Evolutionary conservation across 1,140 invertebrate species (phyloP).

Genomic region (Drosophila micromelanica): DNA sequence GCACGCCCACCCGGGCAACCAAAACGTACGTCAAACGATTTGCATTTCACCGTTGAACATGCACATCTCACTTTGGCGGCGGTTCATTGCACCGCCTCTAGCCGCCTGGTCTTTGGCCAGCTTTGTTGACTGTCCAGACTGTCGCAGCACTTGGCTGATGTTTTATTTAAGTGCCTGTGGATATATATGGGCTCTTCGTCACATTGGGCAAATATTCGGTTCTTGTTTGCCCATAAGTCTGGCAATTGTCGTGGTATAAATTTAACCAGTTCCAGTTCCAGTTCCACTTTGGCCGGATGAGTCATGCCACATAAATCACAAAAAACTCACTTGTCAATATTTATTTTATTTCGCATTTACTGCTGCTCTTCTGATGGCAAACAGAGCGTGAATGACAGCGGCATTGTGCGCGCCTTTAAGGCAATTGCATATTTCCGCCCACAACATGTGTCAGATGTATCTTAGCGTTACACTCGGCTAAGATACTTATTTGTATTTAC

Average conservation of each 20-base stretch:
- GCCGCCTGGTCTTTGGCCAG: slow-evolving; percentile 7
- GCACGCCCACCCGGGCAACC: slow-evolving; percentile 60
- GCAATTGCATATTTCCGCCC: neutral
- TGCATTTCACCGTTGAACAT: slow-evolving; percentile 52
- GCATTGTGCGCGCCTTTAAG: slow-evolving; percentile 9
- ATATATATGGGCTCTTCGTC: slow-evolving; percentile 5
- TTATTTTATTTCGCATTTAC: slow-evolving; percentile 70
- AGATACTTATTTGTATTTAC: no score
- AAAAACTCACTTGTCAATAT: slow-evolving; percentile 73
- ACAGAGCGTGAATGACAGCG: slow-evolving; percentile 31
- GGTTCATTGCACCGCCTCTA: slow-evolving; percentile 40
- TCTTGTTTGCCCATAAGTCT: slow-evolving; percentile 62
- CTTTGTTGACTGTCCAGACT: slow-evolving; percentile 20
- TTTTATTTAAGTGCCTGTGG: slow-evolving; percentile 40
- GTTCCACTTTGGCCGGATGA: slow-evolving; percentile 49
- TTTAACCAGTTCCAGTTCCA: slow-evolving; percentile 47
- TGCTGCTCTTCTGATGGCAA: slow-evolving; percentile 31
- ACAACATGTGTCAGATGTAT: neutral
- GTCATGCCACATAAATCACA: slow-evolving; percentile 76
- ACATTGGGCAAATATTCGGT: slow-evolving; percentile 32
- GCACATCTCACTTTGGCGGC: slow-evolving; percentile 35
- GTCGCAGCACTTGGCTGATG: slow-evolving; percentile 18
- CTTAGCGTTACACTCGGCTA: no score
- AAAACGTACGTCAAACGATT: slow-evolving; percentile 49
- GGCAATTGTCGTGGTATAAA: slow-evolving; percentile 56